Base-by-base conservation (phyloP, 2,888 invertebrate species). In the Eurytoma adleriae region DNA sequence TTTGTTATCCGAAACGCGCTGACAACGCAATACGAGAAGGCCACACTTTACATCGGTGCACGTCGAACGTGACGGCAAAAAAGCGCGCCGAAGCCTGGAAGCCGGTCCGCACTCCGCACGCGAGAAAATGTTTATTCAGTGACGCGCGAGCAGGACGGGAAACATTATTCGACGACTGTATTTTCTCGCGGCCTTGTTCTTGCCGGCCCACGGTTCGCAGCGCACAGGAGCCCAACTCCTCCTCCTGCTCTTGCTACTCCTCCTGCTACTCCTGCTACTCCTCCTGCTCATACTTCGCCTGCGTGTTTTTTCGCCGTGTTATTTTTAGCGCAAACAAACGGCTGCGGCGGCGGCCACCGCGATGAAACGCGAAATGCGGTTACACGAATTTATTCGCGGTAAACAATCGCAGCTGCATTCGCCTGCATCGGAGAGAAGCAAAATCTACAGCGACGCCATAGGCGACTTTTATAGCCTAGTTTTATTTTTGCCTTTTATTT, bases 41-140 rank as follows among this genome's bases (percentile, higher is more conserved):
- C 48, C 12, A 18, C 48, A 12, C 40, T 40, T 64, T 64, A 18
- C 48, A 13, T 40, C 48, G 18, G n/a, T 14, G 4, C 13, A 16
- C 30, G 40, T 40, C 62, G 62, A 62, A 62, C 62, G 62, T 14
- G 59, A 48, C 24, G 12, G 14, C 12, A 68, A 76, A 69, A 62
- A 54, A 62, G 48, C 1, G 7, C 1, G 14, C 18, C 27, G 50
- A 30, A 62, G 54, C 62, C 48, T 50, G 67, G 48, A 67, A 5
- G 16, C 48, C 48, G 40, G 48, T 40, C 40, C 7, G 40, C 40
- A 10, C 40, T 7, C 10, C 40, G 50, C 50, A 7, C 50, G 50
- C 50, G 54, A 54, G 40, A 12, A 62, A 69, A 76, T 69, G 62
- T 76, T 69, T 76, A 76, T 76, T 69, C 69, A 76, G 59, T 40